phyloP scores from a whole-genome alignment of 53 echinoderm and acorn worm genomes.

The Crossaster papposus region DNA sequence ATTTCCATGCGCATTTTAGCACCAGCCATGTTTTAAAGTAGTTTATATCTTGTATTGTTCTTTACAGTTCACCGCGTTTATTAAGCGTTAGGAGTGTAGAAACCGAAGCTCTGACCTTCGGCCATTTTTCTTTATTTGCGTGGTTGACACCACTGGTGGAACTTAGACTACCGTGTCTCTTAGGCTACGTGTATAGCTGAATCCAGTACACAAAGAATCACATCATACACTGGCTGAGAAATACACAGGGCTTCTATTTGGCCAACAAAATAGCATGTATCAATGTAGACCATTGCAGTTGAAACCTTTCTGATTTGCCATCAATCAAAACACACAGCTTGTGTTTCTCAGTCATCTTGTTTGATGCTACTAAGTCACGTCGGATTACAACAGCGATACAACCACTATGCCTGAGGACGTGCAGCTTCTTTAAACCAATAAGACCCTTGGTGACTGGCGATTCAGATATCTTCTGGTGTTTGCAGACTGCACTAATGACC shows the following conservation, averaged over 20 bases:
- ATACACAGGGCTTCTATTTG: conserved; percentile 24
- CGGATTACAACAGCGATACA: conserved; percentile 25
- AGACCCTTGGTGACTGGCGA: background rate
- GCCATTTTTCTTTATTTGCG: too few relatives aligned
- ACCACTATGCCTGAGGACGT: conserved; percentile 7
- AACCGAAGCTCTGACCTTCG: too few relatives aligned
- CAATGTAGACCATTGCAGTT: background rate
- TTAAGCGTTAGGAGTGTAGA: too few relatives aligned
- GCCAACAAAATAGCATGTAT: conserved; percentile 21
- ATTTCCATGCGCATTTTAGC: too few relatives aligned
- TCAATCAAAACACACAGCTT: conserved; percentile 7
- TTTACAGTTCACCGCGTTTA: too few relatives aligned
- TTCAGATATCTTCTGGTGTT: background rate
- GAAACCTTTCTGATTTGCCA: conserved; percentile 1
- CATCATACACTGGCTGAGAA: conserved; percentile 42
- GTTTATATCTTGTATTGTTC: too few relatives aligned
- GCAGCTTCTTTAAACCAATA: background rate
- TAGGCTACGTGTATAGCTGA: too few relatives aligned
- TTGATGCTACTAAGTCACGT: background rate
- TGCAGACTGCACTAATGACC: background rate
- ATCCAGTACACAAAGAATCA: too few relatives aligned
- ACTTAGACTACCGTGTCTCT: too few relatives aligned
- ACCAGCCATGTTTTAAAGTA: too few relatives aligned
- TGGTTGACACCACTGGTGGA: too few relatives aligned
- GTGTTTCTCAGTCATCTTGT: background rate